These are phyloP conservation scores for Calephelis perditalis DNA, from an alignment of 2,888 invertebrate genomes.

Conservation along the genomic window DNA sequence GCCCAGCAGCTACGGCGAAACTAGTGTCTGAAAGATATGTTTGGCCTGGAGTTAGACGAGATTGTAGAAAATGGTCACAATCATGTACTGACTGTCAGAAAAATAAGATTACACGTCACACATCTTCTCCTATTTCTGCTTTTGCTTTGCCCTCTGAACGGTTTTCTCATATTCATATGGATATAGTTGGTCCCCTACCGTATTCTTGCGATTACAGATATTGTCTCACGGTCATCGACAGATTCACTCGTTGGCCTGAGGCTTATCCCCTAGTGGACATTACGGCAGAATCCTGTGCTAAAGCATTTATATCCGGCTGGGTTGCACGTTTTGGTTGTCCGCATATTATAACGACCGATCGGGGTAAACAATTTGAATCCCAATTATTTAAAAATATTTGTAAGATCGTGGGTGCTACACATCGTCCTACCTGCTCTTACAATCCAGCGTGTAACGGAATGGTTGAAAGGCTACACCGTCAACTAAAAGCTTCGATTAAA, in stretches of 20 bases:
- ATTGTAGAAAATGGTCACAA: background rate
- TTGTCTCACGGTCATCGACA: conserved; percentile 1
- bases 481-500: conserved; percentile 19
- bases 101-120: background rate
- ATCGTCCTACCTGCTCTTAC: conserved; percentile 11
- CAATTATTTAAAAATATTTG: conserved; percentile 13
- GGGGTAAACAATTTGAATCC: conserved; percentile 27
- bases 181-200: background rate
- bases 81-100: background rate
- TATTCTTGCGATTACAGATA: background rate
- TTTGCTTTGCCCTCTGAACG: background rate
- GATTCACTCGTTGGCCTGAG: conserved; percentile 3
- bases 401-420: conserved; percentile 14
- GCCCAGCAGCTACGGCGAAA: conserved; percentile 18
- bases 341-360: conserved; percentile 20
- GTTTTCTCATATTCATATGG: background rate
- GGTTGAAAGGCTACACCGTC: conserved; percentile 19
- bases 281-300: background rate
- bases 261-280: background rate
- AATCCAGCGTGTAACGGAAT: conserved; percentile 22
- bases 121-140: background rate
- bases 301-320: background rate
- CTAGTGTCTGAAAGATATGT: conserved; percentile 18
- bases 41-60: background rate
- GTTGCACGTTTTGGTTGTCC: conserved; percentile 3